phyloP scores from a whole-genome alignment of 1,140 invertebrate genomes.

The Conus betulinus region DNA sequence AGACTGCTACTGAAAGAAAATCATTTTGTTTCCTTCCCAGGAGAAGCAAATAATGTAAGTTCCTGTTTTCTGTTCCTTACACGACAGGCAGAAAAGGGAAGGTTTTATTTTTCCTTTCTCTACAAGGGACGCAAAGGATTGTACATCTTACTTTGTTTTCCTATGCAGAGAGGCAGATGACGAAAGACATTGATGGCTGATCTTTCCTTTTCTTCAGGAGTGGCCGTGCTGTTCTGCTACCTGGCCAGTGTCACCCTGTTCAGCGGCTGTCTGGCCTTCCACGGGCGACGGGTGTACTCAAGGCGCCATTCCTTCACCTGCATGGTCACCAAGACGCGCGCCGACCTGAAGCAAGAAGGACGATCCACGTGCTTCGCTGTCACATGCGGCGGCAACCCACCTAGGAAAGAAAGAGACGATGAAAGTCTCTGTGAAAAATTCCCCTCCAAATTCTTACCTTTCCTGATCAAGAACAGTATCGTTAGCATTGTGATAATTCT shows the following conservation, averaged over 20 bases:
- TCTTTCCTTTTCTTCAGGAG: constrained; percentile 78
- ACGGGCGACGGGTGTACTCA: constrained; percentile 88
- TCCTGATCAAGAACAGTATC: constrained; percentile 77
- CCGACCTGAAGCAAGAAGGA: constrained; percentile 34
- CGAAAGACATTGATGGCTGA: neutral
- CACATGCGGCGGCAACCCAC: constrained; percentile 29
- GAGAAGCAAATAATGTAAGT: too few relatives aligned
- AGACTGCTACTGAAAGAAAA: too few relatives aligned
- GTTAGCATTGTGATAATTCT: constrained; percentile 82
- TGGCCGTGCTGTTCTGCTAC: constrained; percentile 94
- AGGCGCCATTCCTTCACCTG: constrained; percentile 29
- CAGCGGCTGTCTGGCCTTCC: constrained; percentile 90
- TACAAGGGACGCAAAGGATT: too few relatives aligned
- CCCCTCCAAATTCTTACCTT: constrained; percentile 36
- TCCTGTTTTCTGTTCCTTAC: too few relatives aligned
- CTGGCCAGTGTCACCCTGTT: constrained; percentile 97
- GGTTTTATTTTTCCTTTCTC: too few relatives aligned
- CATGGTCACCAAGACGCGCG: constrained; percentile 5
- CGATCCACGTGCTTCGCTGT: neutral
- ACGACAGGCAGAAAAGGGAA: too few relatives aligned
- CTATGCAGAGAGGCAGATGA: too few relatives aligned
- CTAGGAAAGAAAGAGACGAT: neutral
- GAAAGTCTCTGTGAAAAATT: constrained; percentile 42
- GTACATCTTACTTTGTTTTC: too few relatives aligned
- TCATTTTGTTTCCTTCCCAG: too few relatives aligned